Conservation (phyloP, 1,140 invertebrate genomes). For the Cydia amplana region DNA sequence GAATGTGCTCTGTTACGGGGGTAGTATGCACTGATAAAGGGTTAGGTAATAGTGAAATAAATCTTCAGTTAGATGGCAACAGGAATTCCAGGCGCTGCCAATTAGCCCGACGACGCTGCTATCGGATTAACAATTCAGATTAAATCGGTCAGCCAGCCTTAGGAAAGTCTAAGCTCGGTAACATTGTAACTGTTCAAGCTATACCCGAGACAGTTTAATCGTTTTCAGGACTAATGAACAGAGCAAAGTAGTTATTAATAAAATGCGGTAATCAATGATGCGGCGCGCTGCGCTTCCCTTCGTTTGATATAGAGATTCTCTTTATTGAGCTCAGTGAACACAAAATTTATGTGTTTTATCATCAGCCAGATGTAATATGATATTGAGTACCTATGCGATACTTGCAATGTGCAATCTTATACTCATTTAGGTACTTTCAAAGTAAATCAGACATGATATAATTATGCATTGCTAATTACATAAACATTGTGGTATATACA, state of each 20-base stretch:
- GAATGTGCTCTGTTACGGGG: not conserved
- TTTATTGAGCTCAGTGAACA: slow-evolving; percentile 41
- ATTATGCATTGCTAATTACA: not conserved
- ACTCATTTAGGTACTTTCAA: no score
- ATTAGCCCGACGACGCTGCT: slow-evolving; percentile 53
- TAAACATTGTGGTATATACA: no score
- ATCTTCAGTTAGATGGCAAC: slow-evolving; percentile 42
- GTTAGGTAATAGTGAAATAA: slow-evolving; percentile 54
- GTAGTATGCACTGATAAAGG: slow-evolving; percentile 21
- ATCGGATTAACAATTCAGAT: slow-evolving; percentile 68
- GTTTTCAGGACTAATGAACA: slow-evolving; percentile 61
- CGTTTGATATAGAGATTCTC: not conserved
- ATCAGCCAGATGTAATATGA: not conserved
- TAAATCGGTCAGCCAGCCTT: slow-evolving; percentile 52
- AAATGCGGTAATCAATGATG: slow-evolving; percentile 45
- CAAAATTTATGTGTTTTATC: slow-evolving; percentile 40
- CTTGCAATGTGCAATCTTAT: no score
- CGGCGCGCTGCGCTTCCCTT: slow-evolving; percentile 40
- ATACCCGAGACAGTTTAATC: slow-evolving; percentile 48
- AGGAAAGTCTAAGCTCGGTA: slow-evolving; percentile 39
- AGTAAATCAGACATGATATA: no score
- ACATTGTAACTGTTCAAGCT: slow-evolving; percentile 41
- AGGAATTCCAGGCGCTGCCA: slow-evolving; percentile 51
- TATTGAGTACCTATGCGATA: not conserved
- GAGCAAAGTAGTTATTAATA: slow-evolving; percentile 43